Evolutionary conservation across 2,113 vertebrate genomes (phyloP), one percentile per base, ranked within the genome.

Genomic region (Paedocypris sp.): DNA sequence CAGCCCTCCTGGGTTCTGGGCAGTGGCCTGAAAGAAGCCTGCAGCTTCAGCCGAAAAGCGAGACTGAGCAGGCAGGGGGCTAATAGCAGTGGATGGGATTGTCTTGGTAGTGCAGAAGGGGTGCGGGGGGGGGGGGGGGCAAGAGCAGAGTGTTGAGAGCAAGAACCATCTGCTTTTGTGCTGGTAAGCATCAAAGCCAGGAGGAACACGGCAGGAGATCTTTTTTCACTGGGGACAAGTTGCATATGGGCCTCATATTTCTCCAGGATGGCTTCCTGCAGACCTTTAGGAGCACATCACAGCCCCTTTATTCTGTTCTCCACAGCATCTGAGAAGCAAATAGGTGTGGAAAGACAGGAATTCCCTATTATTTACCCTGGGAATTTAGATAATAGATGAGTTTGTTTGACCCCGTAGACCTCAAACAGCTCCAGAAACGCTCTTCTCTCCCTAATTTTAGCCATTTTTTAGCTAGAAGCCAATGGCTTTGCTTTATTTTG

Each of bases 81-180:
- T 85, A 85, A 85, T 83, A 81, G 80, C 73, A 69, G 48, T 56
- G 67, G 75, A 77, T 74, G 76, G 76, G 62, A 79, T 70, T 78
- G 77, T 77, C 83, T 82, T 80, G 78, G 80, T 72, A 75, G 70
- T 66, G 50, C 64, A 4, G 25, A 8, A 50, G 48, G 61, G 36
- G 60, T 45, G 66, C 52, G 71, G 47, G 45, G 29, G 28, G 36
- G 72, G 70, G 67, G 53, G 62, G 46, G n/a, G n/a, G n/a, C n/a
- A n/a, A n/a, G 49, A 43, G 41, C 72, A 70, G 77, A 77, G 72
- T 60, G 78, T 77, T 71, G 68, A 77, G 77, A 80, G 77, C 72
- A 64, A 73, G 39, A 53, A 73, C 79, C 85, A 85, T 86, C 85
- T 86, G 84, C 82, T 86, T 86, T 86, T 84, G 82, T 80, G 74